phyloP scores from a whole-genome alignment of 2,888 invertebrate genomes.

The Lithophane socia region DNA sequence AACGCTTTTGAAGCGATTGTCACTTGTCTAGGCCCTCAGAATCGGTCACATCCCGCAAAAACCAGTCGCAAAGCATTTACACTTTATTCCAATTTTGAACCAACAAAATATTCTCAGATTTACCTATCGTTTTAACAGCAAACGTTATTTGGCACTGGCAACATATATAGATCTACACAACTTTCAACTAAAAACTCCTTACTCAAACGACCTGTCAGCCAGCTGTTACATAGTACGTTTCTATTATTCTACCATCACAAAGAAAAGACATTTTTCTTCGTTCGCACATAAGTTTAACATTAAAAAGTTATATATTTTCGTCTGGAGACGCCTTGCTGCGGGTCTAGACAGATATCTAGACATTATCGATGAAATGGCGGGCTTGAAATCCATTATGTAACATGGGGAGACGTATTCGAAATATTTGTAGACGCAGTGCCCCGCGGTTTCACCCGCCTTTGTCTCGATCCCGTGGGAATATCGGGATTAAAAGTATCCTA shows the following conservation, averaged over 20 bases:
- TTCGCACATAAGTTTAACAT: constrained; percentile 30
- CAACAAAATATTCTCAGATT: not conserved
- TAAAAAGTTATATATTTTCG: constrained; percentile 40
- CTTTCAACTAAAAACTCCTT: constrained; percentile 7
- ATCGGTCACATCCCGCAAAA: not conserved
- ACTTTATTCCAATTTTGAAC: too few relatives aligned
- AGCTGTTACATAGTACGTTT: constrained; percentile 1
- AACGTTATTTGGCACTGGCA: not conserved
- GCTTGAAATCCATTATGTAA: constrained; percentile 17
- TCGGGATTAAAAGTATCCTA: too few relatives aligned
- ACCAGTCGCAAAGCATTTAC: not conserved
- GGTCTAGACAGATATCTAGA: constrained; percentile 34
- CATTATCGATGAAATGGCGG: constrained; percentile 30
- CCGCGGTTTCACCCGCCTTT: too few relatives aligned
- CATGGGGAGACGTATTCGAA: not conserved
- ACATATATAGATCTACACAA: not conserved
- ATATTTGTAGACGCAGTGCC: not conserved
- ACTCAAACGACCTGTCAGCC: not conserved
- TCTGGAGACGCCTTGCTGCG: constrained; percentile 2
- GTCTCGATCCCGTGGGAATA: too few relatives aligned
- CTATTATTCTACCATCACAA: constrained; percentile 16
- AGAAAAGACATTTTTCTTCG: constrained; percentile 39
- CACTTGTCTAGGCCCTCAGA: too few relatives aligned
- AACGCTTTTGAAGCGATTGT: too few relatives aligned
- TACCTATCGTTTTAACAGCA: not conserved